Evolutionary conservation across 2,113 vertebrate genomes (phyloP).

Genomic region (Chaetodon trifascialis): DNA sequence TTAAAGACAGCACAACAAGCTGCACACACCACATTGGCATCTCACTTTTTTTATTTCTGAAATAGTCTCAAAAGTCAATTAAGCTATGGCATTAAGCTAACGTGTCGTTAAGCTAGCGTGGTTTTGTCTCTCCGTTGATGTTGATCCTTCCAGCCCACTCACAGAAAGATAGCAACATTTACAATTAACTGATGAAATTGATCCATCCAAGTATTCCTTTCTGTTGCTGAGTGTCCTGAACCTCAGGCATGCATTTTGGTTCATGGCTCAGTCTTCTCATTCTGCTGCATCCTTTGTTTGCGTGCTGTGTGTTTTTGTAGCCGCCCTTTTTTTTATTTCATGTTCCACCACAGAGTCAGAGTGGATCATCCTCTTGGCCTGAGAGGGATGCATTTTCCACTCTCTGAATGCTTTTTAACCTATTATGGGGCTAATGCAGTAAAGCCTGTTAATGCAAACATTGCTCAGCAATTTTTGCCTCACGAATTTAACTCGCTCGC

Average conservation of each 20-base stretch:
- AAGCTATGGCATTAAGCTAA: too few relatives aligned
- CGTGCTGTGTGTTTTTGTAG: background rate
- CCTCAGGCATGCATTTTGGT: background rate
- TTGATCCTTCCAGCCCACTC: too few relatives aligned
- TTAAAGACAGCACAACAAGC: background rate
- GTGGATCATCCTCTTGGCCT: conserved; percentile 21
- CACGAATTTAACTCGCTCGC: conserved; percentile 14
- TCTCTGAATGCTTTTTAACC: conserved; percentile 32
- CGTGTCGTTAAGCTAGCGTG: too few relatives aligned
- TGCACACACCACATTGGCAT: background rate
- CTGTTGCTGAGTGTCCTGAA: too few relatives aligned
- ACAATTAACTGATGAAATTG: too few relatives aligned
- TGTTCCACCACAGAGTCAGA: conserved; percentile 15
- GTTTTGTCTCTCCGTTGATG: too few relatives aligned
- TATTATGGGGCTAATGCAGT: conserved; percentile 35
- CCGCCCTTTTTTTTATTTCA: conserved; percentile 26
- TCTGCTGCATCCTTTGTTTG: background rate
- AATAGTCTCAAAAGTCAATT: too few relatives aligned
- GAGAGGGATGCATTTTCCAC: conserved; percentile 26
- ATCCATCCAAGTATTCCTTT: too few relatives aligned
- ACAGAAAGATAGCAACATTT: too few relatives aligned
- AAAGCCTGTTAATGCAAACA: conserved; percentile 57
- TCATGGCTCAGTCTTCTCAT: background rate
- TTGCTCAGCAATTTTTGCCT: conserved; percentile 42
- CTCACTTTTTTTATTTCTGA: background rate